These are phyloP conservation scores for Heteromyza rotundicornis DNA, from an alignment of 2,888 invertebrate genomes.

Conservation along the genomic window DNA sequence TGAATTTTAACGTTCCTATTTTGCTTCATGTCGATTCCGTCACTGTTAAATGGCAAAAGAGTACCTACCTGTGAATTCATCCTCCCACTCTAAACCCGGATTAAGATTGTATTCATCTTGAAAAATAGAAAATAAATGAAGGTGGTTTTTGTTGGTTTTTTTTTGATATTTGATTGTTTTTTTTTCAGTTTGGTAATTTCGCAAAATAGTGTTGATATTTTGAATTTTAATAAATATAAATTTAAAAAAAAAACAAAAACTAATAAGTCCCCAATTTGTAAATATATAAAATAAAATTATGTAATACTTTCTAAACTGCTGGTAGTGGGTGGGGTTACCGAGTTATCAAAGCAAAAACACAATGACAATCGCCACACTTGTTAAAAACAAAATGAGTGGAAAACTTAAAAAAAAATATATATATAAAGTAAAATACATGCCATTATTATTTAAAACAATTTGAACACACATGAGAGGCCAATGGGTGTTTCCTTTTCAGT, in stretches of 20 bases:
- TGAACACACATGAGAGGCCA: constrained; percentile 16
- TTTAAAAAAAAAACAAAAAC: neutral
- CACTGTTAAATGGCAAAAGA: constrained; percentile 49
- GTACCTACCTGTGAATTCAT: constrained; percentile 98
- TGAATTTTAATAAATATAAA: neutral
- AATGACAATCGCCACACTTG: neutral
- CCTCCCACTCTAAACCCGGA: constrained; percentile 99
- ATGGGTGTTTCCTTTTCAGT: neutral
- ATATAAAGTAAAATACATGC: neutral
- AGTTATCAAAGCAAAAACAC: neutral
- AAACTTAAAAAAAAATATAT: neutral
- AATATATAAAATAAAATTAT: neutral
- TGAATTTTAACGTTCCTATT: constrained; percentile 61
- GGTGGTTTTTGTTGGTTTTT: constrained; percentile 40
- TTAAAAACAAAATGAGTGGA: neutral
- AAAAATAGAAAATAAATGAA: constrained; percentile 65
- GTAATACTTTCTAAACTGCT: neutral
- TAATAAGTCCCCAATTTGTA: too few species aligned
- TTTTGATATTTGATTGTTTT: constrained; percentile 23
- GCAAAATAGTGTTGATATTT: neutral
- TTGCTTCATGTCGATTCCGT: constrained; percentile 63
- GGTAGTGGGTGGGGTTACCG: neutral
- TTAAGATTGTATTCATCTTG: constrained; percentile 99
- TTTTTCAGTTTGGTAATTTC: too few species aligned
- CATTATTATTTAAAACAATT: neutral